Percentiles rank a stretch among this genome's conserved stretches.
Evolutionary conservation across 2,797 vertebrate species (phyloP).

Genomic region (Echeneis naucrates): DNA sequence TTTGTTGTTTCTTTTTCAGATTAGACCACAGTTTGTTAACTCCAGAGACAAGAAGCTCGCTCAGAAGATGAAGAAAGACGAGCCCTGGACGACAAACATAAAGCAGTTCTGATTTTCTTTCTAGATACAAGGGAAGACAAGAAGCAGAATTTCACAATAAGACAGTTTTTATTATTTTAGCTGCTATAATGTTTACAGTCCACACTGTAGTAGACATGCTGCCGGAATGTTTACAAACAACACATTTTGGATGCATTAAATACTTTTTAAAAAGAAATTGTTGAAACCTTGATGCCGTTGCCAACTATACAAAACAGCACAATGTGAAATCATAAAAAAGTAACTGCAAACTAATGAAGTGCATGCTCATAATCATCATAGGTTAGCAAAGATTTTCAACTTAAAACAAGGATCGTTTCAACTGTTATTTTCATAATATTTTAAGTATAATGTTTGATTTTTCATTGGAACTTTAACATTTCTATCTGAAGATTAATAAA

Average conservation of each 20-base stretch:
- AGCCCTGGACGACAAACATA: background rate
- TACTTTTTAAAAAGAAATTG: slow-evolving; percentile 30
- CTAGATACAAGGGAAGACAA: slow-evolving; percentile 1
- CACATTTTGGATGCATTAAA: slow-evolving; percentile 43
- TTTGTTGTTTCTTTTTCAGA: slow-evolving; percentile 39
- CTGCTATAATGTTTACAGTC: slow-evolving; percentile 61
- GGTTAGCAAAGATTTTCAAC: slow-evolving; percentile 39
- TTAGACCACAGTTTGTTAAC: slow-evolving; percentile 40
- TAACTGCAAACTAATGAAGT: slow-evolving; percentile 14
- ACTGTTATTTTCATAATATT: slow-evolving; percentile 42
- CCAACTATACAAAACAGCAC: slow-evolving; percentile 72
- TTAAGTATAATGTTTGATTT: slow-evolving; percentile 38
- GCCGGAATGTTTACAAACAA: slow-evolving; percentile 58
- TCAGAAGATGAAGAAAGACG: slow-evolving; percentile 9
- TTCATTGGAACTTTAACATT: slow-evolving; percentile 47
- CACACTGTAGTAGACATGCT: slow-evolving; percentile 14
- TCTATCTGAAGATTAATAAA: slow-evolving; percentile 53
- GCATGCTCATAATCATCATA: slow-evolving; percentile 7
- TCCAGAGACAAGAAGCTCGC: slow-evolving; percentile 18
- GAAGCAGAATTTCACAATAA: slow-evolving; percentile 36
- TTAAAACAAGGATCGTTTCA: slow-evolving; percentile 38
- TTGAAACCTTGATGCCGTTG: slow-evolving; percentile 57
- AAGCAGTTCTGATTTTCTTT: slow-evolving; percentile 5
- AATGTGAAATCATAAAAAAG: slow-evolving; percentile 29
- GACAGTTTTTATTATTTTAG: slow-evolving; percentile 58